Conservation (phyloP, 1,140 invertebrate species). For the Drosophila azteca region DNA sequence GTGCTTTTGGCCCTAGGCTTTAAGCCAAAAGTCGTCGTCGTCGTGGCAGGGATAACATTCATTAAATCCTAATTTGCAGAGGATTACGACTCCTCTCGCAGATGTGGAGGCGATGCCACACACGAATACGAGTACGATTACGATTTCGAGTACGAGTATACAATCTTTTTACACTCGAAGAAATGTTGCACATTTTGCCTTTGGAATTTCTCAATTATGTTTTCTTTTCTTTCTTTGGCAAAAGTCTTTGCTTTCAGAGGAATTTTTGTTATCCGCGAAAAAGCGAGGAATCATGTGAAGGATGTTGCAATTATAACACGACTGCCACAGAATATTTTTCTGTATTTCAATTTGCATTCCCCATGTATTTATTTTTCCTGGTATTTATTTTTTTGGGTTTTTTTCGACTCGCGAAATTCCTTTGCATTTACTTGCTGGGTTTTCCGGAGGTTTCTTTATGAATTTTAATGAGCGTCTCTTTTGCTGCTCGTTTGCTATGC, state of each 20-base stretch:
- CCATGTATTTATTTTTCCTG: slow-evolving; percentile 1
- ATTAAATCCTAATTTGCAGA: slow-evolving; percentile 56
- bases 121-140: no score
- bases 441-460: slow-evolving; percentile 45
- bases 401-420: slow-evolving; percentile 9
- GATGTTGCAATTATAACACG: slow-evolving; percentile 66
- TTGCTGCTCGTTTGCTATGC: slow-evolving; percentile 63
- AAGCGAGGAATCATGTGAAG: slow-evolving; percentile 34
- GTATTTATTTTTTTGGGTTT: slow-evolving; percentile 6
- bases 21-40: slow-evolving; percentile 28
- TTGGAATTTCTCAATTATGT: slow-evolving; percentile 61
- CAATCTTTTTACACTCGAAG: background rate
- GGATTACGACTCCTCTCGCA: slow-evolving; percentile 44
- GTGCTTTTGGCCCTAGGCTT: slow-evolving; percentile 12
- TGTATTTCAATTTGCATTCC: slow-evolving; percentile 70
- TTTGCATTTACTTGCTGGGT: slow-evolving; percentile 20
- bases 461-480: slow-evolving; percentile 72
- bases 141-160: no score
- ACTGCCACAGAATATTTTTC: slow-evolving; percentile 57
- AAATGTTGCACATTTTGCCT: slow-evolving; percentile 44
- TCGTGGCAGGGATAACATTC: slow-evolving; percentile 37
- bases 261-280: slow-evolving; percentile 69
- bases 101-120: slow-evolving; percentile 18
- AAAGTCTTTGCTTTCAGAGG: slow-evolving; percentile 47
- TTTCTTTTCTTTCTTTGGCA: slow-evolving; percentile 37